phyloP scores from a whole-genome alignment of 1,140 invertebrate genomes.

The Zaprionus kolodkinae region DNA sequence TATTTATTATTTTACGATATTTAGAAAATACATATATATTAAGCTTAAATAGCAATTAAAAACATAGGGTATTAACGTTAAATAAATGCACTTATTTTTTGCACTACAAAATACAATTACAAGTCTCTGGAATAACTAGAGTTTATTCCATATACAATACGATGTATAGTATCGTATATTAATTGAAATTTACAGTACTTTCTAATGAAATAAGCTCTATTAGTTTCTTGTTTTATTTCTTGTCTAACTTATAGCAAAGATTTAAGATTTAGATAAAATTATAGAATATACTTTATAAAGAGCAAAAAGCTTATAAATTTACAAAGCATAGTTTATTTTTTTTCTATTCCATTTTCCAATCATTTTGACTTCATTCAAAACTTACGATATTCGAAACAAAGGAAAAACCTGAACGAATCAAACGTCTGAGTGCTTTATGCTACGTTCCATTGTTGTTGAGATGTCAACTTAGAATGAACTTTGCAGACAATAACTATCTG shows the following conservation, averaged over 20 bases:
- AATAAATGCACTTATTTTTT: neutral
- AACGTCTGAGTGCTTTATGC: neutral
- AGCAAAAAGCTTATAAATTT: neutral
- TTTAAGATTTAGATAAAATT: too few relatives aligned
- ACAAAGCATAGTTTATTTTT: neutral
- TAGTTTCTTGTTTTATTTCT: neutral
- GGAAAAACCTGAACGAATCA: neutral
- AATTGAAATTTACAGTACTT: neutral
- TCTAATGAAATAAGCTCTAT: neutral
- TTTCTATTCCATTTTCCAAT: neutral
- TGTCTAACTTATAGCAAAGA: too few relatives aligned
- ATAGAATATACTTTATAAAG: too few relatives aligned
- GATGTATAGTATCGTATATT: neutral
- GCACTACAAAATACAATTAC: neutral
- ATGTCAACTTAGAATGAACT: neutral
- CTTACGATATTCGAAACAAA: slow-evolving; percentile 2
- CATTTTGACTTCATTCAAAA: neutral
- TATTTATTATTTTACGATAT: neutral
- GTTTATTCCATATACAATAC: neutral
- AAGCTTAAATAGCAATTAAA: too few relatives aligned
- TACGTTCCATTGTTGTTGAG: slow-evolving; percentile 2
- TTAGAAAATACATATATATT: neutral
- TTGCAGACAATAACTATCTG: neutral
- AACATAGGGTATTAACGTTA: too few relatives aligned
- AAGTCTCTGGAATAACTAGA: neutral